Percentiles rank a stretch among this genome's conserved stretches.
These are phyloP conservation scores for Tachypleus tridentatus DNA, from an alignment of 1,140 invertebrate species.

Conservation along the genomic window DNA sequence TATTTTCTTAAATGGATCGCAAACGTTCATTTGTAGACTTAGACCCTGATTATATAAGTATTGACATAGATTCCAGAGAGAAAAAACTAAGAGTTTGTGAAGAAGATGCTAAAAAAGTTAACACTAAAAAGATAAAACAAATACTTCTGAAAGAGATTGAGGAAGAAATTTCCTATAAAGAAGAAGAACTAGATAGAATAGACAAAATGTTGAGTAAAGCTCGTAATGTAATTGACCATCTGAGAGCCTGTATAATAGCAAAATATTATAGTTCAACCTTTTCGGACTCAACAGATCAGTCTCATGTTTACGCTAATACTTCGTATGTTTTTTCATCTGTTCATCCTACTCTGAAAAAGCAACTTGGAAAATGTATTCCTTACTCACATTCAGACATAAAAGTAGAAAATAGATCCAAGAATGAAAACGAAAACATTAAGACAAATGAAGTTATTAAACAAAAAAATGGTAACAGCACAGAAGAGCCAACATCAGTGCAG, in stretches of 20 bases:
- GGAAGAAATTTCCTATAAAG: conserved; percentile 40
- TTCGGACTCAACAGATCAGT: conserved; percentile 23
- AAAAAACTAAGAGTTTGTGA: conserved; percentile 33
- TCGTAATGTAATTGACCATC: conserved; percentile 52
- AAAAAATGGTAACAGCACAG: conserved; percentile 28
- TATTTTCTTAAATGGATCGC: too few relatives aligned
- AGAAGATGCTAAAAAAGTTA: conserved; percentile 32
- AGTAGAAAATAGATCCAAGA: conserved; percentile 20
- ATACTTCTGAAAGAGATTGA: conserved; percentile 42
- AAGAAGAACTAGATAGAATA: conserved; percentile 42
- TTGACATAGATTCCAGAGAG: conserved; percentile 27
- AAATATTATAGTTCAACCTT: conserved; percentile 29
- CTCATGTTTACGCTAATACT: conserved; percentile 6
- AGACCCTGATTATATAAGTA: conserved; percentile 38
- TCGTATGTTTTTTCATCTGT: conserved; percentile 22
- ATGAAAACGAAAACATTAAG: conserved; percentile 14
- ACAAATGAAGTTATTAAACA: conserved; percentile 3
- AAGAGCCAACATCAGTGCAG: conserved; percentile 12
- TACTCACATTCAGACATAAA: conserved; percentile 30
- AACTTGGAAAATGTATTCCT: conserved; percentile 29
- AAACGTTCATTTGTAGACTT: conserved; percentile 23
- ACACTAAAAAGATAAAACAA: conserved; percentile 25
- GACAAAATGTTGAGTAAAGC: conserved; percentile 34
- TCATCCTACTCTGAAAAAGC: conserved; percentile 33
- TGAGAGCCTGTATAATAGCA: conserved; percentile 38